These are phyloP conservation scores for Euspilapteryx auroguttella DNA, from an alignment of 2,888 invertebrate genomes.

Conservation along the genomic window DNA sequence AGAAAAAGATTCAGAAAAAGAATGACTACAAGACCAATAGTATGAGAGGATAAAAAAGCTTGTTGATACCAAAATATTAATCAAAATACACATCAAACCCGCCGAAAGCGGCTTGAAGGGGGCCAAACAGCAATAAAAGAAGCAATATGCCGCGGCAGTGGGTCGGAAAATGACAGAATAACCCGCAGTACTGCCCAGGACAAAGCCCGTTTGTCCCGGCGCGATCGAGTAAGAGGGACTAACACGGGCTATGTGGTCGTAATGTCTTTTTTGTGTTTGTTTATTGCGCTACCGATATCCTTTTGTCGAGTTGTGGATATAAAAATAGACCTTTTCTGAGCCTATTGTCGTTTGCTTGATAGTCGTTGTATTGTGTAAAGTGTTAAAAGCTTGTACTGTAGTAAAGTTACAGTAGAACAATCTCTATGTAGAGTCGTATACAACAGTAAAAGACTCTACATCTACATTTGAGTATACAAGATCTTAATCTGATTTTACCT, in stretches of 20 bases:
- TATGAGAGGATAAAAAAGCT: no score
- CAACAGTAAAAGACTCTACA: no score
- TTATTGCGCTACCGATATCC: slow-evolving; percentile 1
- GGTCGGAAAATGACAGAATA: slow-evolving; percentile 42
- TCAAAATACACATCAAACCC: slow-evolving; percentile 2
- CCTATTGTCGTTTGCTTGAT: no score
- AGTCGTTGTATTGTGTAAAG: no score
- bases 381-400: no score
- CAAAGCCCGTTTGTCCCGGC: slow-evolving; percentile 23
- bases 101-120: slow-evolving; percentile 12
- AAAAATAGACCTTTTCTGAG: background rate
- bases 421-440: no score
- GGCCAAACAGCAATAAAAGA: slow-evolving; percentile 23
- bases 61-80: background rate
- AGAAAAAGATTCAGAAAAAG: no score
- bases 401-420: no score
- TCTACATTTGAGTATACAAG: no score
- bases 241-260: slow-evolving; percentile 6
- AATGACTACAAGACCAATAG: no score
- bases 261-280: slow-evolving; percentile 1
- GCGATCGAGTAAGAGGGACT: slow-evolving; percentile 19
- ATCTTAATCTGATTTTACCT: no score
- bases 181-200: slow-evolving; percentile 13
- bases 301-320: slow-evolving; percentile 1
- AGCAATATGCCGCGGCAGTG: slow-evolving; percentile 29